These are phyloP conservation scores for Arrhamphus sclerolepis DNA, from an alignment of 2,797 vertebrate species.

Conservation along the genomic window DNA sequence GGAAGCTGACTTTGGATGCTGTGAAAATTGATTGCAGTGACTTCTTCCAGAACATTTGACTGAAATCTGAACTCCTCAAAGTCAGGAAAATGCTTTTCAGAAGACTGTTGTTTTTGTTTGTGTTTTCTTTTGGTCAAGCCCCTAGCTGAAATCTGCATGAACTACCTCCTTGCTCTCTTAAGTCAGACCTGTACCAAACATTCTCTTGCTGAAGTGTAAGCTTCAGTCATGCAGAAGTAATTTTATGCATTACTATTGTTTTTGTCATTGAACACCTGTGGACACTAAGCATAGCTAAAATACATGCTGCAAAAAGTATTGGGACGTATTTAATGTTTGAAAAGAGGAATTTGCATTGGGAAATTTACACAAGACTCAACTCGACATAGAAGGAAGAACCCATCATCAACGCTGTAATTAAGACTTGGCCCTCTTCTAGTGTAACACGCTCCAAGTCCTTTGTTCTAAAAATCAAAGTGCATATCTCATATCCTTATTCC, in stretches of 20 bases:
- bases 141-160: slow-evolving; percentile 15
- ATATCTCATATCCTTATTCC: not conserved
- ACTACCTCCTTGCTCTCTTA: slow-evolving; percentile 55
- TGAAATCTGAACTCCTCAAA: slow-evolving; percentile 12
- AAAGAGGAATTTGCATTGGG: not conserved
- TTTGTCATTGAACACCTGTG: slow-evolving; percentile 9
- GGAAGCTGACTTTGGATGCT: slow-evolving; percentile 84
- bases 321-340: not conserved
- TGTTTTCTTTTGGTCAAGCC: not conserved
- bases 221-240: slow-evolving; percentile 23
- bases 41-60: slow-evolving; percentile 47
- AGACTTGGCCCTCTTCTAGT: not conserved
- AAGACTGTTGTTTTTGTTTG: not conserved
- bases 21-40: slow-evolving; percentile 84
- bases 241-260: slow-evolving; percentile 57
- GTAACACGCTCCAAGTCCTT: not conserved
- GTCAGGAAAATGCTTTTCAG: not conserved
- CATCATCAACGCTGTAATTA: not conserved
- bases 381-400: not conserved
- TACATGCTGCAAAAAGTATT: not conserved
- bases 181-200: not conserved
- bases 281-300: slow-evolving; percentile 35
- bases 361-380: not conserved
- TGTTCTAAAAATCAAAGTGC: not conserved
- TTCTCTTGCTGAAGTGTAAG: slow-evolving; percentile 3